A percentile compares a stretch with the other conserved stretches of the same genome.
Evolutionary conservation across 2,888 invertebrate species (phyloP).

Genomic region (Trissoscelio sp.): DNA sequence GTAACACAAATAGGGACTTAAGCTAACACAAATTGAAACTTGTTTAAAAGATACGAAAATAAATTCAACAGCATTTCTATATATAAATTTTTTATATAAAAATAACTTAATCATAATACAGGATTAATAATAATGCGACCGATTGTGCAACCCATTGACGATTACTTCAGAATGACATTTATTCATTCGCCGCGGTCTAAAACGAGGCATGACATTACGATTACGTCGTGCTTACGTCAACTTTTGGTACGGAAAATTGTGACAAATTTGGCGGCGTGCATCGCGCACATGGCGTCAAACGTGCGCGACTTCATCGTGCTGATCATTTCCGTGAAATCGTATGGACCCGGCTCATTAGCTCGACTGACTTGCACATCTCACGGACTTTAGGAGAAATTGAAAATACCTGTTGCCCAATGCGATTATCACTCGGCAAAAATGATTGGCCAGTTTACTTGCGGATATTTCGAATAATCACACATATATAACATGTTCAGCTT

Average conservation of each 20-base stretch:
- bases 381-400: too few relatives aligned
- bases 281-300: neutral
- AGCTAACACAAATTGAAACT: too few relatives aligned
- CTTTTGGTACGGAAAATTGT: slow-evolving; percentile 30
- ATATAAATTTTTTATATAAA: too few relatives aligned
- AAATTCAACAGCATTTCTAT: too few relatives aligned
- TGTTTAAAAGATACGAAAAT: too few relatives aligned
- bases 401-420: too few relatives aligned
- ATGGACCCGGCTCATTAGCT: slow-evolving; percentile 16
- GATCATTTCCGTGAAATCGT: slow-evolving; percentile 42
- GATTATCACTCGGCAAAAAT: too few relatives aligned
- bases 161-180: slow-evolving; percentile 30
- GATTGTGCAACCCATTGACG: slow-evolving; percentile 31
- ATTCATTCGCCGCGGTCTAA: too few relatives aligned
- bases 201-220: slow-evolving; percentile 30
- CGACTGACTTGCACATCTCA: slow-evolving; percentile 38
- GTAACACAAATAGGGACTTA: too few relatives aligned
- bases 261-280: neutral
- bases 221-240: slow-evolving; percentile 42
- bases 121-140: too few relatives aligned
- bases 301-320: slow-evolving; percentile 3
- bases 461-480: slow-evolving; percentile 38
- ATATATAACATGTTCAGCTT: slow-evolving; percentile 14
- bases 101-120: too few relatives aligned
- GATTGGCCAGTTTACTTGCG: slow-evolving; percentile 5